phyloP scores from a whole-genome alignment of 2,113 vertebrate genomes.

The Eudorcas thomsonii region DNA sequence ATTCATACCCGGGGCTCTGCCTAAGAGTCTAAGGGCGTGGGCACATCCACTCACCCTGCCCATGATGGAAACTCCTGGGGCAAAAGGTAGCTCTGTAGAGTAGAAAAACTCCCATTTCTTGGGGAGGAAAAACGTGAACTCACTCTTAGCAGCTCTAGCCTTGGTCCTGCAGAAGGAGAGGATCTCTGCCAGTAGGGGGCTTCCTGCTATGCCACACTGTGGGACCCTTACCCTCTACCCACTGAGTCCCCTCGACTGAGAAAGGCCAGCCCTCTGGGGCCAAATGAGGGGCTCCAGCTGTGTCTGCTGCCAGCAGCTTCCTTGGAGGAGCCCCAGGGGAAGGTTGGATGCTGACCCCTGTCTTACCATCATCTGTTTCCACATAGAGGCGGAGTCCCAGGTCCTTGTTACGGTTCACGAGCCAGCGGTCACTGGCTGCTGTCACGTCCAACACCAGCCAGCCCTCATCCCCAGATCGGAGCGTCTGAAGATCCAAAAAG shows the following conservation, averaged over 20 bases:
- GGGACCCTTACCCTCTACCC: background rate
- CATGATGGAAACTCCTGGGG: background rate
- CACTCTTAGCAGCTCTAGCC: background rate
- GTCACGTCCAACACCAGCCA: conserved; percentile 97
- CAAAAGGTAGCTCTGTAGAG: background rate
- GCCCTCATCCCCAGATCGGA: conserved; percentile 89
- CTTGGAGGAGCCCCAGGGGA: background rate
- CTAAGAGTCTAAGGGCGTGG: background rate
- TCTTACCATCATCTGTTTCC: conserved; percentile 92
- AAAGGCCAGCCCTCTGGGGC: too few species aligned
- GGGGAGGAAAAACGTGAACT: background rate
- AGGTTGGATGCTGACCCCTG: background rate
- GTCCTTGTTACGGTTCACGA: conserved; percentile 86
- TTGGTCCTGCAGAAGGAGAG: background rate
- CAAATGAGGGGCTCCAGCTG: background rate
- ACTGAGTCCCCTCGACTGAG: background rate
- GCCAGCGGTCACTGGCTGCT: conserved; percentile 91
- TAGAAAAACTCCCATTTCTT: background rate
- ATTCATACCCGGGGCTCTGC: background rate
- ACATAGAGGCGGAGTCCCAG: conserved; percentile 93
- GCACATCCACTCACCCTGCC: background rate
- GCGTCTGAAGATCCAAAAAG: conserved; percentile 93
- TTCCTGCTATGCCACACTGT: background rate
- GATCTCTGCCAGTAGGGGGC: background rate
- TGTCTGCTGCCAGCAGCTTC: background rate